Conservation (phyloP, 2,113 vertebrate species). For the Loxodonta africana region DNA sequence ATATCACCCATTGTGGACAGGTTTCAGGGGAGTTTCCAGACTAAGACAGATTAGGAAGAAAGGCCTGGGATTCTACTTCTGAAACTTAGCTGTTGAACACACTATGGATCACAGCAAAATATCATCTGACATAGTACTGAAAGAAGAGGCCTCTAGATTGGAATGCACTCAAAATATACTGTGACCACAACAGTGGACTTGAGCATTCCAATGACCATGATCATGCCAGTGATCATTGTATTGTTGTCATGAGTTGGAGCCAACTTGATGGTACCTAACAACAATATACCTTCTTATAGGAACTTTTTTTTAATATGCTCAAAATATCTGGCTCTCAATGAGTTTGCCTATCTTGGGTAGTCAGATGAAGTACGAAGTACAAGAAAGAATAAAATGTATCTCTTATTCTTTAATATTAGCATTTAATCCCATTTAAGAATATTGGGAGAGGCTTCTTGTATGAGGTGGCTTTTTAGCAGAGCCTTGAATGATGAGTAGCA, state of each 20-base stretch:
- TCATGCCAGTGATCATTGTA: neutral
- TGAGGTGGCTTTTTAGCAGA: neutral
- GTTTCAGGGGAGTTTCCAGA: neutral
- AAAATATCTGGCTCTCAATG: neutral
- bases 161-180: neutral
- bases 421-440: neutral
- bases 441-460: neutral
- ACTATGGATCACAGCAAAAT: neutral
- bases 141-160: neutral
- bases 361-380: neutral
- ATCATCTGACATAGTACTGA: neutral
- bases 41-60: neutral
- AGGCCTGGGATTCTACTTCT: neutral
- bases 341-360: neutral
- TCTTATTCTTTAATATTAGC: neutral
- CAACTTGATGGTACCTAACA: neutral
- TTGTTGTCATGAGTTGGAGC: neutral
- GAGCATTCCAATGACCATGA: neutral
- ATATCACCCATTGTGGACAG: neutral
- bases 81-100: neutral
- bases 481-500: neutral
- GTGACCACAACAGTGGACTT: neutral
- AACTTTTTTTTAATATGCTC: neutral
- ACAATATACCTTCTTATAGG: neutral
- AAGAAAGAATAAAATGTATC: neutral